Evolutionary conservation across 2,888 invertebrate species (phyloP).

Genomic region (Erynnis tages): DNA sequence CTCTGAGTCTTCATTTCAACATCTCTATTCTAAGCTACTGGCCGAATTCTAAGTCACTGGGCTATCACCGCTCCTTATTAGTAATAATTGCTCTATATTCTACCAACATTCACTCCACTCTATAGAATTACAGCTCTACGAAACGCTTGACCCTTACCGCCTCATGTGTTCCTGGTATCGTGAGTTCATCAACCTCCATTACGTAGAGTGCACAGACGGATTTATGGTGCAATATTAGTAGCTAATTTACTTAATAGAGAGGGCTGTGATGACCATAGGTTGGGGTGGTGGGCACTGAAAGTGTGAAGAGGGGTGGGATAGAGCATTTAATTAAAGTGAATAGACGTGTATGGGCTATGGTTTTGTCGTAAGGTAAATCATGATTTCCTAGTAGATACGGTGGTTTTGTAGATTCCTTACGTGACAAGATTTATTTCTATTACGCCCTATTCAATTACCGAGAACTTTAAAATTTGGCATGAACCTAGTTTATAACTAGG

Average conservation of each 20-base stretch:
- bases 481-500: too few species aligned
- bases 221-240: conserved; percentile 48
- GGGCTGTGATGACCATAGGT: conserved; percentile 12
- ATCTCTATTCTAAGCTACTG: too few species aligned
- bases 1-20: too few species aligned
- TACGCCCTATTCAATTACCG: too few species aligned
- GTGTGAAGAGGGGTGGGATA: conserved; percentile 22
- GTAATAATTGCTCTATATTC: too few species aligned
- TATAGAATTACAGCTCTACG: conserved; percentile 3
- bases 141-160: conserved; percentile 2
- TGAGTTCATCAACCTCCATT: conserved; percentile 36
- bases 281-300: conserved; percentile 13
- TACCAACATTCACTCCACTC: not conserved
- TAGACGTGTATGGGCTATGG: not conserved
- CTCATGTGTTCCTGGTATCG: conserved; percentile 23
- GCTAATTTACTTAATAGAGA: conserved; percentile 54
- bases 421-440: too few species aligned
- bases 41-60: too few species aligned
- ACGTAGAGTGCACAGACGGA: conserved; percentile 48
- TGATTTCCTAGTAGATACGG: too few species aligned
- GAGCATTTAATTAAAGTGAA: conserved; percentile 8
- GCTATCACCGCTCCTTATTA: too few species aligned
- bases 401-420: too few species aligned
- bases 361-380: too few species aligned
- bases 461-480: too few species aligned